phyloP scores from a whole-genome alignment of 30 jellyfish, hydroid and myxozoan species.

The Aurelia sp. region DNA sequence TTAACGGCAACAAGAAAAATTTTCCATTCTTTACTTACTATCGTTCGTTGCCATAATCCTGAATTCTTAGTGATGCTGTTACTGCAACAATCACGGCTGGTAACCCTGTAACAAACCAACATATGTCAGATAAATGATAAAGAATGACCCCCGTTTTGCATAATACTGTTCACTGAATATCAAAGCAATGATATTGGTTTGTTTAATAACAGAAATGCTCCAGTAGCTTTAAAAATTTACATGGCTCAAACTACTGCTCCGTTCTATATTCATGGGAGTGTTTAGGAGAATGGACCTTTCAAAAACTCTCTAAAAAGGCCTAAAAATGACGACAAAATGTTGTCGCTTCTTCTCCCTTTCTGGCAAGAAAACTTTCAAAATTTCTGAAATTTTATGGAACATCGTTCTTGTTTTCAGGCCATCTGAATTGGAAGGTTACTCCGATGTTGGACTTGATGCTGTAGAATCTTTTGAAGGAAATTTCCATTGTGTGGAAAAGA shows the following conservation, averaged over 20 bases:
- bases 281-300: background rate
- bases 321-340: background rate
- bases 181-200: too few species aligned
- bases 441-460: too few species aligned
- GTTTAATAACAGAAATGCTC: too few species aligned
- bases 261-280: too few species aligned
- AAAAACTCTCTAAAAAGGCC: background rate
- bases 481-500: background rate
- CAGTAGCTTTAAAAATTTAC: too few species aligned
- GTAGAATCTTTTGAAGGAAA: too few species aligned
- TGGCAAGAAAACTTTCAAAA: too few species aligned
- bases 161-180: too few species aligned
- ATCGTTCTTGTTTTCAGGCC: too few species aligned
- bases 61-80: slow-evolving; percentile 54
- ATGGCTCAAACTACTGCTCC: background rate
- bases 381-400: too few species aligned
- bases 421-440: background rate
- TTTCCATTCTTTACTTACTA: slow-evolving; percentile 23
- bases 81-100: slow-evolving; percentile 65
- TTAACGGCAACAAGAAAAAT: background rate
- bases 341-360: too few species aligned
- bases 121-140: background rate
- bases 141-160: background rate
- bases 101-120: slow-evolving; percentile 13
- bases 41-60: slow-evolving; percentile 58